phyloP scores from a whole-genome alignment of 2,797 vertebrate species.

The Lutjanus campechanus region DNA sequence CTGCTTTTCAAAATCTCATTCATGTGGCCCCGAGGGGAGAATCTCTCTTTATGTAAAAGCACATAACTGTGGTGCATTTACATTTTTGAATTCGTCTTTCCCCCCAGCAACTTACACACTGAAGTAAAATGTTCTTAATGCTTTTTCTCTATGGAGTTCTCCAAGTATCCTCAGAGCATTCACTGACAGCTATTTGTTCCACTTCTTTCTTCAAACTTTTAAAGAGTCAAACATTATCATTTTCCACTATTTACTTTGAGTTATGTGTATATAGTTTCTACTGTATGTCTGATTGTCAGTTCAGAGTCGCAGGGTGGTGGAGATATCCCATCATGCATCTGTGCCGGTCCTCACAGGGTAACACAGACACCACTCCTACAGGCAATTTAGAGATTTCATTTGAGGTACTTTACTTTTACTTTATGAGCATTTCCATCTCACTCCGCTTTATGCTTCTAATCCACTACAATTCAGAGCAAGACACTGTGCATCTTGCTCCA shows the following conservation, averaged over 20 bases:
- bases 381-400: background rate
- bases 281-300: background rate
- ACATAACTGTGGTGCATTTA: constrained; percentile 44
- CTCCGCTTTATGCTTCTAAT: background rate
- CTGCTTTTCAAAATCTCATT: constrained; percentile 44
- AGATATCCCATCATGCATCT: constrained; percentile 21
- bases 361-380: constrained; percentile 4
- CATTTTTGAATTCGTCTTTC: constrained; percentile 64
- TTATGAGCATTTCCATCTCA: constrained; percentile 7
- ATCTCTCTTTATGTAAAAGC: constrained; percentile 39
- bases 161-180: constrained; percentile 15
- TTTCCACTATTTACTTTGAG: constrained; percentile 18
- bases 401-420: constrained; percentile 4
- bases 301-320: background rate
- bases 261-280: background rate
- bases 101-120: constrained; percentile 54
- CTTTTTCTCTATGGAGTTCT: constrained; percentile 33
- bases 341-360: background rate
- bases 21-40: constrained; percentile 20
- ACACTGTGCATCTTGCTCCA: background rate
- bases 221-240: constrained; percentile 28
- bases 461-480: background rate
- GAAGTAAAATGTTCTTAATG: constrained; percentile 40
- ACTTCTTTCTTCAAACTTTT: constrained; percentile 32
- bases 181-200: constrained; percentile 45